A percentile compares a stretch with the other conserved stretches of the same genome.
Conservation (phyloP, 2,797 vertebrate species). For the Clarias platycephalus region DNA sequence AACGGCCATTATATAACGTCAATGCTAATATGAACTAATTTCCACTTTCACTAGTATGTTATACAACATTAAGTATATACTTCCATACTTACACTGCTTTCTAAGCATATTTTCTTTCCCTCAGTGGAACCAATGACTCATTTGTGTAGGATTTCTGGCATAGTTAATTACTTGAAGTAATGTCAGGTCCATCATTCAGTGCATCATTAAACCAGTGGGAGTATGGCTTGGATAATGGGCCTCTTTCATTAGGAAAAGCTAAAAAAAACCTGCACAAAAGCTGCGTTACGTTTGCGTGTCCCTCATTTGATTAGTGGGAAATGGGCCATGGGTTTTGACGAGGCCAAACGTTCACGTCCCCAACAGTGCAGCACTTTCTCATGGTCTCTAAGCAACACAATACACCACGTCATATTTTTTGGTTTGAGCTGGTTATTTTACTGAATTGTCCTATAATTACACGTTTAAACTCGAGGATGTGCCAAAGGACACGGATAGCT, state of each 20-base stretch:
- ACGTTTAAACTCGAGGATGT: background rate
- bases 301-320: constrained; percentile 25
- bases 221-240: constrained; percentile 64
- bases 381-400: background rate
- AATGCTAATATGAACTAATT: background rate
- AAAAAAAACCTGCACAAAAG: constrained; percentile 64
- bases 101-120: constrained; percentile 15
- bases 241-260: constrained; percentile 63
- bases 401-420: background rate
- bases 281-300: constrained; percentile 60
- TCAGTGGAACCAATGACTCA: constrained; percentile 13
- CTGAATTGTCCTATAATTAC: background rate
- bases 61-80: background rate
- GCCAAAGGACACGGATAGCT: background rate
- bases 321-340: background rate
- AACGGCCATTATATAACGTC: background rate
- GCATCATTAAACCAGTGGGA: constrained; percentile 58
- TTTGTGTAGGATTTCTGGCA: constrained; percentile 32
- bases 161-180: constrained; percentile 75
- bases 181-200: constrained; percentile 65
- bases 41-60: background rate
- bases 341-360: constrained; percentile 9
- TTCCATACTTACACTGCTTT: background rate
- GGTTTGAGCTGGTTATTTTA: background rate
- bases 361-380: constrained; percentile 28